Base-by-base conservation (phyloP, 2,888 invertebrate species). In the Cactoblastis cactorum region DNA sequence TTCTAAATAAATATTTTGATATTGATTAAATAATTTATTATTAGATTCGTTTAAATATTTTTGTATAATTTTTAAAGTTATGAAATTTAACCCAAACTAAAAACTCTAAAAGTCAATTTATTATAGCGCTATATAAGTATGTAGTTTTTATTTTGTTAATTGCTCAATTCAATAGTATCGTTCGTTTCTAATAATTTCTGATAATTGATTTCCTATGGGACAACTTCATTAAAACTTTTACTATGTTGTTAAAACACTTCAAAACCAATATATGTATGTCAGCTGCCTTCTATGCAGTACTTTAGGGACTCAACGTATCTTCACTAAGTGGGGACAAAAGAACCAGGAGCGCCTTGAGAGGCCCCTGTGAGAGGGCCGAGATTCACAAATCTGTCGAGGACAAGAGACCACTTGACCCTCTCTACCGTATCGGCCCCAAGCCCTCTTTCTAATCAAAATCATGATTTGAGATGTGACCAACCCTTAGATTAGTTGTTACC, bases 361-460 rank as follows among this genome's bases (percentile, higher is more conserved):
- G 72, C 62, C 65, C 64, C 58, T 53, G 54, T 52, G 67, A 74
- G 76, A 67, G 74, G 74, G 76, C 78, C 78, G 69, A 80, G 75
- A 78, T 82, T 83, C 79, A 79, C 76, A 77, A 77, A 80, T 77
- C 74, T 63, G 71, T 71, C 58, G 71, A 65, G 77, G 78, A 78
- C 74, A 74, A 83, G 81, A 65, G 73, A 61, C 53, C 69, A 67
- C 83, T 80, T 74, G 78, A 81, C 84, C 83, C 78, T 74, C 69
- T 69, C 55, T 51, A 58, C 61, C 57, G 58, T 63, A 63, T 63
- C 54, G 57, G 61, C 61, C 63, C 58, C 60, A 14, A 33, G 53
- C 50, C 57, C 58, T 59, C 58, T 67, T 63, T 64, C 63, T 65
- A 63, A 63, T 63, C 59, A 62, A 59, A 55, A 55, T 59, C 60